A percentile compares a stretch with the other conserved stretches of the same genome.
Evolutionary conservation across 2,113 vertebrate species (phyloP).

Genomic region (Rafetus swinhoei): DNA sequence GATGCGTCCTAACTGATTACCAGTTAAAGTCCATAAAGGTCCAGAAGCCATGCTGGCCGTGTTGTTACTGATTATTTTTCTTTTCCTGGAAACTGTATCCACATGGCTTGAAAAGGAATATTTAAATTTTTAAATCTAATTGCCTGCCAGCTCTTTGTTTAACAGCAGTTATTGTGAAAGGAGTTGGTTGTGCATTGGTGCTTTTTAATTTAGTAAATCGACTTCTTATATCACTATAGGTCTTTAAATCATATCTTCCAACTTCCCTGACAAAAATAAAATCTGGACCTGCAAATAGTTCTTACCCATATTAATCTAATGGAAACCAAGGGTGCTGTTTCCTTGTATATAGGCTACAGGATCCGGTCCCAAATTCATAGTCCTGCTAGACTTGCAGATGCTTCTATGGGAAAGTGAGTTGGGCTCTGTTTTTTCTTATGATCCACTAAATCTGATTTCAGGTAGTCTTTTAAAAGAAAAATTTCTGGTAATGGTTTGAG

Average conservation of each 20-base stretch:
- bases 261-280: not conserved
- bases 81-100: not conserved
- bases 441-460: not conserved
- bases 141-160: not conserved
- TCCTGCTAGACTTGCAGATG: not conserved
- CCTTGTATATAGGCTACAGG: not conserved
- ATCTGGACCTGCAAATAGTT: not conserved
- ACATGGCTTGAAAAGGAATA: not conserved
- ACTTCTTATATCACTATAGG: not conserved
- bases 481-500: not conserved
- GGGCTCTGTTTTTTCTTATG: not conserved
- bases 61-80: not conserved
- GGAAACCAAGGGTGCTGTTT: slow-evolving; percentile 15
- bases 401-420: not conserved
- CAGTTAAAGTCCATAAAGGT: not conserved
- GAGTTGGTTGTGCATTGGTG: not conserved
- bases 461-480: too few relatives aligned
- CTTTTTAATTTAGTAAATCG: slow-evolving; percentile 30
- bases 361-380: not conserved
- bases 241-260: not conserved
- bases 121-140: not conserved
- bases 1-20: too few relatives aligned
- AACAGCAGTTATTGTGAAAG: not conserved
- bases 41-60: not conserved
- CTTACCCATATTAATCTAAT: slow-evolving; percentile 17